Evolutionary conservation across 2,888 invertebrate genomes (phyloP).

Genomic region (Lysandra coridon): DNA sequence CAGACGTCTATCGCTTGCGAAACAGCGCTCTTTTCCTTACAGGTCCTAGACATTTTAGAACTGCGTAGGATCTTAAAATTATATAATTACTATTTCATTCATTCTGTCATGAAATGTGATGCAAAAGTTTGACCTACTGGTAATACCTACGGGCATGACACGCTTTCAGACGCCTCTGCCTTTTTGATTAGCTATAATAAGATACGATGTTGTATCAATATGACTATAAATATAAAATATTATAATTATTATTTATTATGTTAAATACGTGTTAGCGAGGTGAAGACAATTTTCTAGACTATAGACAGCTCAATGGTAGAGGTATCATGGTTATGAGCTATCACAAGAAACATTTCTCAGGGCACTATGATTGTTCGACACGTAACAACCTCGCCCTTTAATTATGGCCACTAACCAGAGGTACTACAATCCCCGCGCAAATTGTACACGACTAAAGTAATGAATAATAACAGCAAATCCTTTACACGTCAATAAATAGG

Average conservation of each 20-base stretch:
- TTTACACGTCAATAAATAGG: conserved; percentile 17
- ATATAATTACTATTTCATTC: not conserved
- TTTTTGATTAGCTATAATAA: not conserved
- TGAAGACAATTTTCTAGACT: not conserved
- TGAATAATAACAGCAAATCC: conserved; percentile 21
- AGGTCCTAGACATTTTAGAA: not conserved
- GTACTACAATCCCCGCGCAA: conserved; percentile 25
- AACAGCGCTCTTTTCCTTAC: not conserved
- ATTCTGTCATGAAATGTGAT: not conserved
- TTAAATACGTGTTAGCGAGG: not conserved
- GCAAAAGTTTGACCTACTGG: not conserved
- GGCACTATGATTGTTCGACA: conserved; percentile 40
- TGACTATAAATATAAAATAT: not conserved
- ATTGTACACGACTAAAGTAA: conserved; percentile 1
- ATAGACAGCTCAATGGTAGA: conserved; percentile 15
- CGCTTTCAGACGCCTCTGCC: not conserved
- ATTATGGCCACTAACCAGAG: conserved; percentile 34
- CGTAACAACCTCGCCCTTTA: conserved; percentile 45
- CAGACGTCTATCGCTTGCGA: not conserved
- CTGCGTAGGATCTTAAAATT: not conserved
- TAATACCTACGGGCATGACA: not conserved
- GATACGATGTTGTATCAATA: not conserved
- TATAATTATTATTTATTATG: not conserved
- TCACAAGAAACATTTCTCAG: conserved; percentile 40
- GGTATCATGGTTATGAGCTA: conserved; percentile 3